Evolutionary conservation across 1,140 invertebrate genomes (phyloP).

Genomic region (Drosophila mauritiana): DNA sequence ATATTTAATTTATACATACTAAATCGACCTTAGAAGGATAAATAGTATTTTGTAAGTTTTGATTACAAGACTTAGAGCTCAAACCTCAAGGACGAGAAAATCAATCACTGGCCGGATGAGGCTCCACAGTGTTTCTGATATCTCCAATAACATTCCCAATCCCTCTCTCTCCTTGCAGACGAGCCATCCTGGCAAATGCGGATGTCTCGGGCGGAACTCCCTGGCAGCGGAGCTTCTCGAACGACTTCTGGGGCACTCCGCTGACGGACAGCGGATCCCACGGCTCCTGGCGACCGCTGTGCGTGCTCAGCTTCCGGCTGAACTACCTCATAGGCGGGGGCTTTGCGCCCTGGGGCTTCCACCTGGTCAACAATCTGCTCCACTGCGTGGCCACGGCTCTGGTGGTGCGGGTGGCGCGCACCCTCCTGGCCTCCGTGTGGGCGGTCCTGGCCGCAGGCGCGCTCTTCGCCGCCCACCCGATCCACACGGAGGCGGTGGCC

Average conservation of each 20-base stretch:
- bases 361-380: slow-evolving; percentile 94
- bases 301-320: slow-evolving; percentile 95
- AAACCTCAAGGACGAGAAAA: no score
- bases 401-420: slow-evolving; percentile 89
- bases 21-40: no score
- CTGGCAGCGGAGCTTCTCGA: slow-evolving; percentile 89
- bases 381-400: slow-evolving; percentile 92
- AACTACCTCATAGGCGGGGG: slow-evolving; percentile 95
- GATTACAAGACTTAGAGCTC: no score
- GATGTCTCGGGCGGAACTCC: slow-evolving; percentile 90
- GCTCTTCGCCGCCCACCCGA: slow-evolving; percentile 97
- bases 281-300: slow-evolving; percentile 96
- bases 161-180: slow-evolving; percentile 86
- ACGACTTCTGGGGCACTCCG: slow-evolving; percentile 97
- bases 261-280: slow-evolving; percentile 93
- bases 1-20: no score
- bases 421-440: slow-evolving; percentile 88
- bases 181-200: slow-evolving; percentile 94
- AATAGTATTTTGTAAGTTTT: no score
- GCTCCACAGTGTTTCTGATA: not conserved
- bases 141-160: not conserved
- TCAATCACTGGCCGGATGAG: no score
- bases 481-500: slow-evolving; percentile 98
- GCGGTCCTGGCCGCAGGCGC: slow-evolving; percentile 92
- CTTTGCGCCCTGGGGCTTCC: slow-evolving; percentile 95